Conservation (phyloP, 2,797 vertebrate species). For the Pipistrellus nathusii region DNA sequence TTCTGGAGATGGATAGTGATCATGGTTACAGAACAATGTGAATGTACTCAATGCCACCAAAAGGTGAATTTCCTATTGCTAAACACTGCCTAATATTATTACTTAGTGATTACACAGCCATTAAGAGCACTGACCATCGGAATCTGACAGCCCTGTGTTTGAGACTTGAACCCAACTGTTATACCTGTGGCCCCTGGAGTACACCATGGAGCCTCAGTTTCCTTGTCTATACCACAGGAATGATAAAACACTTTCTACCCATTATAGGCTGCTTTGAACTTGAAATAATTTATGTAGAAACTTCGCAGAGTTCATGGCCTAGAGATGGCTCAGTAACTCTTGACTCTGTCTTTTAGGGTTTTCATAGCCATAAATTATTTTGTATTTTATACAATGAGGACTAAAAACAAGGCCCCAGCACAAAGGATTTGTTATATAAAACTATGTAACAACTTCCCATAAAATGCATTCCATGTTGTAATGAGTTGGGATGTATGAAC, state of each 20-base stretch:
- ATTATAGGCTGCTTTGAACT: background rate
- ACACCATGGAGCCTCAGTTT: background rate
- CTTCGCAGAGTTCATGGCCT: background rate
- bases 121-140: background rate
- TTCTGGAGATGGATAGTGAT: background rate
- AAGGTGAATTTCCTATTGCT: slow-evolving; percentile 25
- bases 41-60: background rate
- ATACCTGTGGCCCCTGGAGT: background rate
- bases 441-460: background rate
- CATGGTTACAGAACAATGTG: background rate
- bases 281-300: slow-evolving; percentile 24
- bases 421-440: background rate
- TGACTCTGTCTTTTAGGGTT: slow-evolving; percentile 46
- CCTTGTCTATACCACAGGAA: background rate
- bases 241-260: background rate
- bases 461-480: background rate
- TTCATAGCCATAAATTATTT: slow-evolving; percentile 29
- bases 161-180: background rate
- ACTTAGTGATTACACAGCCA: background rate
- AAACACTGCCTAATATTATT: background rate
- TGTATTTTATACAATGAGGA: slow-evolving; percentile 7
- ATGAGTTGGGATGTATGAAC: background rate
- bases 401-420: slow-evolving; percentile 1
- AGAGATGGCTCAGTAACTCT: background rate
- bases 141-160: background rate